These are phyloP conservation scores for Gnathonemus echidnorhynchus DNA, from an alignment of 2,113 vertebrate genomes.

Conservation along the genomic window DNA sequence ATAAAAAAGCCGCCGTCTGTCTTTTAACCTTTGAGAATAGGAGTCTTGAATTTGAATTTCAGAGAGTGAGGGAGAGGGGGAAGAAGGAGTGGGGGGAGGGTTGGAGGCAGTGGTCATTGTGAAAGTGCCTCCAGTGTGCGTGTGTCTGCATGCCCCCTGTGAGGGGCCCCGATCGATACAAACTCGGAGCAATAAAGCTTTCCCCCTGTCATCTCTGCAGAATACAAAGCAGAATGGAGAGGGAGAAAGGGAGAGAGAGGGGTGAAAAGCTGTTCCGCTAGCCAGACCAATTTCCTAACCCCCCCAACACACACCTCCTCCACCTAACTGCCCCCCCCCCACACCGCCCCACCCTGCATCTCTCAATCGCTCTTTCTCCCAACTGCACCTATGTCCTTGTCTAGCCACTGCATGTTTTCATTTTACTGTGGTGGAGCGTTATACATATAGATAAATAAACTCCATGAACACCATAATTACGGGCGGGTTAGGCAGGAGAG, in stretches of 20 bases:
- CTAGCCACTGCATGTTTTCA: not conserved
- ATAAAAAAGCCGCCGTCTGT: slow-evolving; percentile 43
- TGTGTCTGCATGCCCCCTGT: slow-evolving; percentile 57
- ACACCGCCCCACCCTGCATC: slow-evolving; percentile 34
- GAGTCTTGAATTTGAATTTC: slow-evolving; percentile 66
- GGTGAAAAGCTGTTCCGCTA: slow-evolving; percentile 76
- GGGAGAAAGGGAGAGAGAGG: slow-evolving; percentile 57
- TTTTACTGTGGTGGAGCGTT: not conserved
- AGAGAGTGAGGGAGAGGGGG: slow-evolving; percentile 46
- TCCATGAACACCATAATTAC: not conserved
- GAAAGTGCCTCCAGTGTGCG: slow-evolving; percentile 60
- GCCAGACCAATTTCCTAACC: slow-evolving; percentile 71
- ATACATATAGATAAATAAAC: slow-evolving; percentile 10
- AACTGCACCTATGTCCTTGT: slow-evolving; percentile 29
- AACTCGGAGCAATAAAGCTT: slow-evolving; percentile 78
- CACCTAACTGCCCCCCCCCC: slow-evolving; percentile 20
- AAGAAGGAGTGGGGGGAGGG: slow-evolving; percentile 21
- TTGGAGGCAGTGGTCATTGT: slow-evolving; percentile 55
- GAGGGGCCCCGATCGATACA: slow-evolving; percentile 72
- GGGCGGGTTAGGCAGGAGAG: not conserved
- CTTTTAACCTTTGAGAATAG: slow-evolving; percentile 61
- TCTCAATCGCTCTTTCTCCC: slow-evolving; percentile 39
- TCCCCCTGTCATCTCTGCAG: slow-evolving; percentile 75
- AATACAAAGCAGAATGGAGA: slow-evolving; percentile 72
- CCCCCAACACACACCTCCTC: slow-evolving; percentile 36